Conservation (phyloP, 2,797 vertebrate genomes). For the Karalla daura region DNA sequence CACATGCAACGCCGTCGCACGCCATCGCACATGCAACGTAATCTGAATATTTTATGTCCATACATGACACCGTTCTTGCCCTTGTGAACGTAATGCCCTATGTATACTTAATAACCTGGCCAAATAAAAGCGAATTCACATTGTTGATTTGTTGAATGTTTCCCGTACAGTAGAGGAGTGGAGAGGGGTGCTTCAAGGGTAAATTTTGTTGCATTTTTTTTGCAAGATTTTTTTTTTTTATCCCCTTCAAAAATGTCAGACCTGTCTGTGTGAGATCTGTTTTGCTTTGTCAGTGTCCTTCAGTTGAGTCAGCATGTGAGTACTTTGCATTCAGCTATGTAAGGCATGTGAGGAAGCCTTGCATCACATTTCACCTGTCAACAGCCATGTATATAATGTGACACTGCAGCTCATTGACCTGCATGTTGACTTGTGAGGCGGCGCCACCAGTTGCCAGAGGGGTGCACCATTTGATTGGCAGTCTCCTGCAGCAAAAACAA, state of each 20-base stretch:
- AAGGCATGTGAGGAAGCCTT: not conserved
- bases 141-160: no score
- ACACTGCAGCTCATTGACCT: not conserved
- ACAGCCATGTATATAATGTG: not conserved
- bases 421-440: not conserved
- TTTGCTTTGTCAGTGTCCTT: not conserved
- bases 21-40: not conserved
- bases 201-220: no score
- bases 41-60: slow-evolving; percentile 16
- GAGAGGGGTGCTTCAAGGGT: no score
- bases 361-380: not conserved
- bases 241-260: no score
- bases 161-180: no score
- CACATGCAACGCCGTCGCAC: not conserved
- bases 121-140: no score
- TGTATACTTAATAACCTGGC: no score
- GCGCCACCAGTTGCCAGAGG: not conserved
- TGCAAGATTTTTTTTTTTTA: no score
- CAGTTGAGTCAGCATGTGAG: not conserved
- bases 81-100: no score
- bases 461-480: slow-evolving; percentile 12
- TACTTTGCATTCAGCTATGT: no score
- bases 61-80: not conserved
- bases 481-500: slow-evolving; percentile 27
- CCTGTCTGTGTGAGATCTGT: no score